Evolutionary conservation across 2,888 invertebrate species (phyloP).

Genomic region (Sesia bembeciformis): DNA sequence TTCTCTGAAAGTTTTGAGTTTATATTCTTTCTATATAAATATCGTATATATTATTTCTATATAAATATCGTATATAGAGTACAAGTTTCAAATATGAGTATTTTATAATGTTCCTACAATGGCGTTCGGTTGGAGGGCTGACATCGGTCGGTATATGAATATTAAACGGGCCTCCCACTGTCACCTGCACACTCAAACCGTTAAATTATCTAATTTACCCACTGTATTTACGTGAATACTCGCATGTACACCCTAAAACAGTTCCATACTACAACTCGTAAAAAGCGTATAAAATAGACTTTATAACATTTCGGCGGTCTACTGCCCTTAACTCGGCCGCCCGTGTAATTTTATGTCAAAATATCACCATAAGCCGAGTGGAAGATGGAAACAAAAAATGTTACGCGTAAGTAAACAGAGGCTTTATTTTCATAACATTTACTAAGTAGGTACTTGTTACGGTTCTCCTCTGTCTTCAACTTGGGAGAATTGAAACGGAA

Average conservation of each 20-base stretch:
- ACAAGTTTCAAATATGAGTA: too few relatives aligned
- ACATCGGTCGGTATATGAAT: background rate
- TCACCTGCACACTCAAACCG: constrained; percentile 6
- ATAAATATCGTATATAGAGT: too few relatives aligned
- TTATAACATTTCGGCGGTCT: constrained; percentile 16
- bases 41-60: too few relatives aligned
- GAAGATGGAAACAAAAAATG: constrained; percentile 27
- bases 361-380: constrained; percentile 23
- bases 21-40: too few relatives aligned
- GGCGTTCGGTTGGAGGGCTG: too few relatives aligned
- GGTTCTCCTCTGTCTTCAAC: background rate
- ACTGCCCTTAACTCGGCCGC: constrained; percentile 19
- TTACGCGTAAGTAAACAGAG: constrained; percentile 16
- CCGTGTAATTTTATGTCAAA: constrained; percentile 28
- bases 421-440: constrained; percentile 17
- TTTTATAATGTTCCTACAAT: too few relatives aligned
- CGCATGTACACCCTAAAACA: constrained; percentile 17
- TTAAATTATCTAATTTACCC: constrained; percentile 11
- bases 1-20: too few relatives aligned
- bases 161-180: background rate
- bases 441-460: background rate
- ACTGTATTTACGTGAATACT: constrained; percentile 7
- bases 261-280: constrained; percentile 20
- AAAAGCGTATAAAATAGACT: constrained; percentile 25
- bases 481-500: background rate